Base-by-base conservation (phyloP, 2,888 invertebrate genomes). In the Callyntrura guangdongensis region DNA sequence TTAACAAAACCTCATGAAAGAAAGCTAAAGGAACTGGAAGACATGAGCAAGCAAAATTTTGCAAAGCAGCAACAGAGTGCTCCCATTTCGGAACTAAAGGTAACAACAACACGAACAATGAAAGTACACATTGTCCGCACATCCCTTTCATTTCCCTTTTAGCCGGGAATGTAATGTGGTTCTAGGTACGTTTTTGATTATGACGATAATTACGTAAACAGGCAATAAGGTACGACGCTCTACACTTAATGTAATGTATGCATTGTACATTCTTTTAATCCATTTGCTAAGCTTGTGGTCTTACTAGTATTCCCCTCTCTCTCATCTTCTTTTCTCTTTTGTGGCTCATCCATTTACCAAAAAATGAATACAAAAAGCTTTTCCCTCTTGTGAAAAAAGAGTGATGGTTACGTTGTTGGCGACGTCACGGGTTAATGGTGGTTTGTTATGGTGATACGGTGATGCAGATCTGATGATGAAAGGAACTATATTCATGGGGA, bases 1-100 rank as follows among this genome's bases (percentile, higher is more conserved):
- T 81, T 81, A 81, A n/a, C 61, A 81, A 81, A 81, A 45, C 81
- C 81, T 61, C 81, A 81, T 59, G 36, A 81, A 81, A 61, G 27
- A 27, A 56, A 12, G 36, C 36, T 36, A 6, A 56, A 17, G 14
- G 17, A 36, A 53, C 11, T 74, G 47, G 12, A 49, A 74, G 49
- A 22, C 74, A 22, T 77, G 53, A 53, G 36, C 36, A 53, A 77
- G 14, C 53, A 25, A 2, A 36, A 53, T 53, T 56, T 56, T 14
- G 17, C 4, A 67, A 67, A 27, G 17, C n/a, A 61, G 59, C 81
- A 81, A 81, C 81, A 81, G 77, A 72, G 53, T 56, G 56, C 49
- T 77, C 20, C 22, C 12, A 3, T 77, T 77, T 53, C 53, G 22
- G 14, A 74, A 20, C n/a, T 17, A 56, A 14, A 25, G 22, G 45